Percentiles rank a stretch among this genome's conserved stretches.
These are phyloP conservation scores for Caenorhabditis sp. DNA, from an alignment of 2,888 invertebrate genomes.

Conservation along the genomic window DNA sequence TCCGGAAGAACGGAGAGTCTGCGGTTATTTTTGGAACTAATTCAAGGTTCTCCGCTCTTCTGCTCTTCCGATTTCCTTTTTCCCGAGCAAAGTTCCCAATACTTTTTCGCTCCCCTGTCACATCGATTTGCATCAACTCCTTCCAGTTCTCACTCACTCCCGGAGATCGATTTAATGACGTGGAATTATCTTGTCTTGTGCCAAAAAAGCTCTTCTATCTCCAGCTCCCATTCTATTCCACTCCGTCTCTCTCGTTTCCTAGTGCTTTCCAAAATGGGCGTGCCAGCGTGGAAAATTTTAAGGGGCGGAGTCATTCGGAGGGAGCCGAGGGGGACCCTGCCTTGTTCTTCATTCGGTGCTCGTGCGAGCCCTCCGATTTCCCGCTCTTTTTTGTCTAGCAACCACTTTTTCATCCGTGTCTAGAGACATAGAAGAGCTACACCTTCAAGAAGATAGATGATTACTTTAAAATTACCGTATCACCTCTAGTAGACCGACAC, in stretches of 20 bases:
- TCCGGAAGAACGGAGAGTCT: too few species aligned
- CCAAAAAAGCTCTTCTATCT: neutral
- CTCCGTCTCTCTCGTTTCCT: neutral
- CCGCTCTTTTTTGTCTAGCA: neutral
- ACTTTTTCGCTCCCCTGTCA: neutral
- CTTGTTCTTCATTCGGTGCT: neutral
- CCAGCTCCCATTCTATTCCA: neutral
- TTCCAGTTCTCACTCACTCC: neutral
- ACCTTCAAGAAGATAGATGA: too few species aligned
- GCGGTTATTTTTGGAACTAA: too few species aligned
- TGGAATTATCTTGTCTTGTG: conserved; percentile 13
- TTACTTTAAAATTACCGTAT: too few species aligned
- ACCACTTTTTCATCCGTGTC: too few species aligned
- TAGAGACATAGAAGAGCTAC: too few species aligned
- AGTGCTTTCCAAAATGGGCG: neutral
- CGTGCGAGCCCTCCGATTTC: neutral
- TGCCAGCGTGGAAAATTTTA: neutral
- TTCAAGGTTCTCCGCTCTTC: too few species aligned
- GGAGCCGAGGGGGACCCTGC: neutral
- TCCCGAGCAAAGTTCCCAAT: too few species aligned
- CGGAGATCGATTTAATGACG: conserved; percentile 8
- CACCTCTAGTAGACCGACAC: too few species aligned
- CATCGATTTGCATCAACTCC: neutral
- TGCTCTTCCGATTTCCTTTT: neutral
- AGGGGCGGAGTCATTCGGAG: conserved; percentile 4